Percentiles rank a stretch among this genome's conserved stretches.
Conservation (phyloP, 2,797 vertebrate species). For the Tympanoctomys barrerae region DNA sequence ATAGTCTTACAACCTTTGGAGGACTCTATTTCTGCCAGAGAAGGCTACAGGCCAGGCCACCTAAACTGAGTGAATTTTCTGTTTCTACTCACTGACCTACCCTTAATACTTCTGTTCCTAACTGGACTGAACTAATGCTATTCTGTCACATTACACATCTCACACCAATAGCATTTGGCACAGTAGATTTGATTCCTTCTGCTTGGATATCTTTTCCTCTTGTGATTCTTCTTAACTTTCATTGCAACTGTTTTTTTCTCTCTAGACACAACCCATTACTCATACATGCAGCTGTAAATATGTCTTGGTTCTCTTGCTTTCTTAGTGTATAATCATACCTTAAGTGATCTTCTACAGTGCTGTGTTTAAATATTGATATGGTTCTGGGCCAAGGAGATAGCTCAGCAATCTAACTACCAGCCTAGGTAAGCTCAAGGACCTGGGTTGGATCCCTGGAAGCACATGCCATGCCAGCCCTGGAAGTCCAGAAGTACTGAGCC, state of each 20-base stretch:
- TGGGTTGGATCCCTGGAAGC: too few species aligned
- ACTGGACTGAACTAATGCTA: background rate
- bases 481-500: too few species aligned
- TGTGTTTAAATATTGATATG: slow-evolving; percentile 14
- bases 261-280: background rate
- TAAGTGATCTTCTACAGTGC: background rate
- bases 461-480: too few species aligned
- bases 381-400: background rate
- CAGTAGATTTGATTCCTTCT: background rate
- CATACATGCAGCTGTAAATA: background rate
- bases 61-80: background rate
- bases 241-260: background rate
- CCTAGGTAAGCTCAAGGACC: too few species aligned
- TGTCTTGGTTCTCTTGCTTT: background rate
- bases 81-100: background rate
- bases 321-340: background rate
- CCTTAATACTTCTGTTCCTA: background rate
- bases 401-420: too few species aligned
- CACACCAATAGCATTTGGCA: slow-evolving; percentile 4
- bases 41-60: background rate
- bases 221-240: background rate
- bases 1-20: background rate
- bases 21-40: background rate
- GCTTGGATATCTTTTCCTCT: background rate
- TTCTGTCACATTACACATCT: background rate